These are phyloP conservation scores for Drosophila biarmipes DNA, from an alignment of 1,140 invertebrate species.

Conservation along the genomic window DNA sequence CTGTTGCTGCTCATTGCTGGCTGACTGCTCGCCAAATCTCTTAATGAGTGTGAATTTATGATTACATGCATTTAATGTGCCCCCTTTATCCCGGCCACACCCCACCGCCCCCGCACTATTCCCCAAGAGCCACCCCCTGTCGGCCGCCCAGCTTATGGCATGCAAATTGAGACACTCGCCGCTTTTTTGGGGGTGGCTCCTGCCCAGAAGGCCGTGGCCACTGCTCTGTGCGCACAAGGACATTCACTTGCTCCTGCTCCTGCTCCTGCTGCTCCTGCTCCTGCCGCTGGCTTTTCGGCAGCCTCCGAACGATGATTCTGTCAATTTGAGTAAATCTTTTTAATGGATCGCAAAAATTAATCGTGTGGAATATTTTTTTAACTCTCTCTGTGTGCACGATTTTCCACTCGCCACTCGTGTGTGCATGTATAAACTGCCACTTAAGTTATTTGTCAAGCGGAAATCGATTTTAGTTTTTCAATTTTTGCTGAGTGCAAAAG, in stretches of 20 bases:
- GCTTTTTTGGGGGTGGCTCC: conserved; percentile 8
- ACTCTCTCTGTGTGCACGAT: not conserved
- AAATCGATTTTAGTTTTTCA: conserved; percentile 79
- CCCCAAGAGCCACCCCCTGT: not conserved
- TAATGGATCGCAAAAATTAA: conserved; percentile 78
- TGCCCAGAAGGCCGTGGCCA: conserved; percentile 46
- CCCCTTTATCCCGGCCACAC: not conserved
- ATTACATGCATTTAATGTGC: conserved; percentile 79
- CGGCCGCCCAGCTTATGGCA: conserved; percentile 48
- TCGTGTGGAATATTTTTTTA: conserved; percentile 76
- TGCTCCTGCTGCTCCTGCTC: not conserved
- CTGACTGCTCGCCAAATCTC: conserved; percentile 68
- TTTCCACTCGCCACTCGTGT: conserved; percentile 21
- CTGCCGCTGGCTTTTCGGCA: conserved; percentile 10
- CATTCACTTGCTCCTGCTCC: conserved; percentile 14
- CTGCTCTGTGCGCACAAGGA: conserved; percentile 28
- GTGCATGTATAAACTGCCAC: conserved; percentile 63
- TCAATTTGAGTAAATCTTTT: conserved; percentile 83
- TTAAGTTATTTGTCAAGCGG: conserved; percentile 66
- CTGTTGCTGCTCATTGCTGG: conserved; percentile 21
- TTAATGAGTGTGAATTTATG: conserved; percentile 82
- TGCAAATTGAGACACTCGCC: conserved; percentile 75
- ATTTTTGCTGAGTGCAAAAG: conserved; percentile 16
- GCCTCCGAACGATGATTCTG: conserved; percentile 63
- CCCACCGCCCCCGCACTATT: not conserved